Evolutionary conservation across 1,140 invertebrate genomes (phyloP), one percentile per base, ranked within the genome.

Genomic region (Euwallacea similis): DNA sequence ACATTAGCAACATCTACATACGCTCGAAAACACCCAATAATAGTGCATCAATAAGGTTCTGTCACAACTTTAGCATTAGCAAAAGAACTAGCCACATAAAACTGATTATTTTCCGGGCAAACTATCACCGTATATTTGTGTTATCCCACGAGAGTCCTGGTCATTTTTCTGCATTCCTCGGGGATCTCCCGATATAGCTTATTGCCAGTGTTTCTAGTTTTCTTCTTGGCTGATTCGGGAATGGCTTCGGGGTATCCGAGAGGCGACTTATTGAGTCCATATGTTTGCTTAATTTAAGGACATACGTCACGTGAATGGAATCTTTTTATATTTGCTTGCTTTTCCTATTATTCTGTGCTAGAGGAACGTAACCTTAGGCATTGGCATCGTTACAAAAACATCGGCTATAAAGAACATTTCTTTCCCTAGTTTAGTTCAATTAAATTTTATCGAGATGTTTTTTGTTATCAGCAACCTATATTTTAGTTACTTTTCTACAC

Each of bases 161-260:
- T 69, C 67, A 69, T 69, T 69, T 69, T 69, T 69, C 67, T 42
- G 44, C 67, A 69, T 61, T 69, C 67, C 67, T 62, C 9, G 43
- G 67, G 67, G 67, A 60, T 16, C 21, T 58, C 59, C 59, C 59
- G 67, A 61, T 62, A 62, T 69, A 62, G 58, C 67, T 69, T 69
- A 69, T 69, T 69, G 67, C 67, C 67, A 42, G 54, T 55, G 67
- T 69, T 69, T 69, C 67, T 69, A 69, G 67, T 69, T 69, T 69
- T 69, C 67, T 69, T 69, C 67, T 69, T 69, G 67, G 67, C 67
- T 69, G 67, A 62, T 60, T 69, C 44, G 16, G 44, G 56, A 59
- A 59, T 47, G 55, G 66, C 43, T 62, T 53, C 67, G 8, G 59
- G 67, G 42, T 15, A 54, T 54, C 44, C 65, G 53, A 59, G 54